Evolutionary conservation across 2,888 invertebrate genomes (phyloP).

Genomic region (Catocala fraxini): DNA sequence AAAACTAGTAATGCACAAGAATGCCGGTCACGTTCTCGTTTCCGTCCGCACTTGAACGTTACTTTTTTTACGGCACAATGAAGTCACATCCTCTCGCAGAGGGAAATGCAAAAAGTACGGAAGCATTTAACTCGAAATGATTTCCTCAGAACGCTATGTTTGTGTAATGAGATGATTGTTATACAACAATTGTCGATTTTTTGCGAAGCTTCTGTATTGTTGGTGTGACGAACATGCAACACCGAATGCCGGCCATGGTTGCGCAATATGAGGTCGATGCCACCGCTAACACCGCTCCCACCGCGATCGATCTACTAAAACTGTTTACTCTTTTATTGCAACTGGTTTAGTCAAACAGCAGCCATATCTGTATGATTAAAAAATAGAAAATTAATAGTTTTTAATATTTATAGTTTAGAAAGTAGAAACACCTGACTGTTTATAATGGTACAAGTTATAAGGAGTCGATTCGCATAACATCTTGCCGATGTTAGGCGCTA

Average conservation of each 20-base stretch:
- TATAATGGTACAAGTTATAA: not conserved
- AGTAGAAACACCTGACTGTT: slow-evolving; percentile 18
- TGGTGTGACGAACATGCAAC: slow-evolving; percentile 61
- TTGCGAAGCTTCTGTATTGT: slow-evolving; percentile 38
- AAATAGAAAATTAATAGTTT: slow-evolving; percentile 21
- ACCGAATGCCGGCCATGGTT: slow-evolving; percentile 58
- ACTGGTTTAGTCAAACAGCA: slow-evolving; percentile 38
- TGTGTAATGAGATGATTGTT: slow-evolving; percentile 40
- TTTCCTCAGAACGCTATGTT: slow-evolving; percentile 15
- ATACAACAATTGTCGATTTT: slow-evolving; percentile 35
- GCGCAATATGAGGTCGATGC: slow-evolving; percentile 77
- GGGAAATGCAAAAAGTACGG: slow-evolving; percentile 41
- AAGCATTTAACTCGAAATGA: slow-evolving; percentile 27
- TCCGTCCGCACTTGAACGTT: slow-evolving; percentile 47
- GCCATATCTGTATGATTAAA: slow-evolving; percentile 23
- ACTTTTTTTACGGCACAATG: slow-evolving; percentile 36
- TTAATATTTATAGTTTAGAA: slow-evolving; percentile 40
- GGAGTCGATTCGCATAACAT: not conserved
- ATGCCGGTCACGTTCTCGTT: slow-evolving; percentile 59
- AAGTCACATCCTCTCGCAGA: slow-evolving; percentile 41
- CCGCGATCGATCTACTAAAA: slow-evolving; percentile 61
- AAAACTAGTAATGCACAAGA: slow-evolving; percentile 40
- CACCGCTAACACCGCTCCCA: slow-evolving; percentile 55
- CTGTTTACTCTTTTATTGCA: slow-evolving; percentile 58
- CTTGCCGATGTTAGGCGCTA: not conserved